These are phyloP conservation scores for Prunella himalayana DNA, from an alignment of 2,113 vertebrate species.

Conservation along the genomic window DNA sequence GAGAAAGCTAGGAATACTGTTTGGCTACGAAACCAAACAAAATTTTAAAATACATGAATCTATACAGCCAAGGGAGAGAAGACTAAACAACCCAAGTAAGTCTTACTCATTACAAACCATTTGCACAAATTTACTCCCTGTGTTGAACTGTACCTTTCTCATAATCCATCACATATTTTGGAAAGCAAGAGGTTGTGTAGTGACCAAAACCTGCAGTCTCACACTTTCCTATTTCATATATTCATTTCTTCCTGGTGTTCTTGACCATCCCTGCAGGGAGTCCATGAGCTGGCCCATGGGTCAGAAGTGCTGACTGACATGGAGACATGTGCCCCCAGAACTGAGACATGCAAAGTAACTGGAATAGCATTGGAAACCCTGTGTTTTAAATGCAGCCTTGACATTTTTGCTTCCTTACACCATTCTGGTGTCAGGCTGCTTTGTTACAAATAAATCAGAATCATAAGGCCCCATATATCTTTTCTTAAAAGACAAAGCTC, in stretches of 20 bases:
- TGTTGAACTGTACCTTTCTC: neutral
- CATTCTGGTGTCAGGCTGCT: neutral
- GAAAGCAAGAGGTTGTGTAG: neutral
- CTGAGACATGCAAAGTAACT: neutral
- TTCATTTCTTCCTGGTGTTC: neutral
- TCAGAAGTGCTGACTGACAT: neutral
- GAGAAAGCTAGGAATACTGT: neutral
- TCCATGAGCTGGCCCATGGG: accelerated
- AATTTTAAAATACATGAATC: neutral
- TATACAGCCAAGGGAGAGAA: neutral
- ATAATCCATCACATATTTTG: neutral
- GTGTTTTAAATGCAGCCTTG: neutral
- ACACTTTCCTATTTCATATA: neutral
- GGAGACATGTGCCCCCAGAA: neutral
- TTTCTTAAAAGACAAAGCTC: neutral
- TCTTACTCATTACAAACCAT: neutral
- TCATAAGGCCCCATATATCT: neutral
- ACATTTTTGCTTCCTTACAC: neutral
- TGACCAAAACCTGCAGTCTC: neutral
- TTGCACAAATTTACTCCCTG: neutral
- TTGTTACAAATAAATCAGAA: neutral
- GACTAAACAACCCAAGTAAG: neutral
- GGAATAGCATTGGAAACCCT: neutral
- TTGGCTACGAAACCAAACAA: neutral
- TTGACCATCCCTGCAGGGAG: neutral